These are phyloP conservation scores for Chunga burmeisteri DNA, from an alignment of 2,113 vertebrate genomes.

Conservation along the genomic window DNA sequence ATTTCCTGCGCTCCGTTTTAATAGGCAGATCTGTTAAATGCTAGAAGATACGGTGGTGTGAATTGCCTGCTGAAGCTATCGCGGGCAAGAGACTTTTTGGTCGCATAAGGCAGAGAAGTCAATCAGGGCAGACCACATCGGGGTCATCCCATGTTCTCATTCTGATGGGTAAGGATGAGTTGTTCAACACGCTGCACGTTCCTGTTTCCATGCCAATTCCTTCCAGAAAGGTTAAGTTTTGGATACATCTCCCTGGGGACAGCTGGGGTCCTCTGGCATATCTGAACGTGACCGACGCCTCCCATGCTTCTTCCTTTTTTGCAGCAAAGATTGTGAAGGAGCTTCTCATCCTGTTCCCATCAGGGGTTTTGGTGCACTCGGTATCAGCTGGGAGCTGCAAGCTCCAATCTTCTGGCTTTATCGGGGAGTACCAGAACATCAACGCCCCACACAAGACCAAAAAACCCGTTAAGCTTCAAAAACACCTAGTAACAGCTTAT, in stretches of 20 bases:
- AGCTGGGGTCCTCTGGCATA: neutral
- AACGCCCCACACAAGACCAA: neutral
- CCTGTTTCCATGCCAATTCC: neutral
- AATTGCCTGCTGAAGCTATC: rapidly evolving
- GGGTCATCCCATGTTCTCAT: neutral
- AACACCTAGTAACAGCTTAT: neutral
- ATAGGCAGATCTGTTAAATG: neutral
- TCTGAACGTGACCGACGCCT: neutral
- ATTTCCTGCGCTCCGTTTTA: neutral
- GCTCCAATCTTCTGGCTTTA: neutral
- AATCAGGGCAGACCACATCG: neutral
- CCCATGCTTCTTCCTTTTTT: neutral
- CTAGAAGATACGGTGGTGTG: rapidly evolving
- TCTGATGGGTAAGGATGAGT: neutral
- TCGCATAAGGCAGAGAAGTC: neutral
- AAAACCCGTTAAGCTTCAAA: neutral
- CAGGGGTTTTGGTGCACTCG: neutral
- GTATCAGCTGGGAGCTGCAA: neutral
- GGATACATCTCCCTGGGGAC: neutral
- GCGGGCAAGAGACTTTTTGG: neutral
- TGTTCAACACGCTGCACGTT: rapidly evolving
- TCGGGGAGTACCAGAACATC: neutral
- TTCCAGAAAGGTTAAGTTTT: neutral
- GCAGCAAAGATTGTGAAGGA: neutral
- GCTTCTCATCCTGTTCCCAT: neutral